These are phyloP conservation scores for Junonia oenone DNA, from an alignment of 2,888 invertebrate genomes.

Conservation along the genomic window DNA sequence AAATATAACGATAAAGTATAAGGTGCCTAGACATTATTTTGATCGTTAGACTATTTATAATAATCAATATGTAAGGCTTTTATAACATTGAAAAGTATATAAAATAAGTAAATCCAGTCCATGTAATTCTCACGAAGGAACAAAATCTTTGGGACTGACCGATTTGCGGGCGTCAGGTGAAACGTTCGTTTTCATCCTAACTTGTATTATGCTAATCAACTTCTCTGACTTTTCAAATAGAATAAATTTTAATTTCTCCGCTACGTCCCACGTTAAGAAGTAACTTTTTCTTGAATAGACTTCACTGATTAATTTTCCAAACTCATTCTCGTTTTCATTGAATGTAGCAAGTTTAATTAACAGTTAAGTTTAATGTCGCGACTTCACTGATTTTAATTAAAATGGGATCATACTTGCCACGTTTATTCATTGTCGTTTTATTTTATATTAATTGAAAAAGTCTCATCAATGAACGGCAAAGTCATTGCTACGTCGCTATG, in stretches of 20 bases:
- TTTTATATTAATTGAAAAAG: neutral
- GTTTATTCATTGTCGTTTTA: neutral
- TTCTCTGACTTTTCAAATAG: conserved; percentile 52
- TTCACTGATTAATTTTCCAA: conserved; percentile 65
- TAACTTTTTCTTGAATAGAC: conserved; percentile 52
- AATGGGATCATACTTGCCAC: conserved; percentile 34
- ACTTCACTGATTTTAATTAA: conserved; percentile 42
- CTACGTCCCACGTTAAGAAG: conserved; percentile 48
- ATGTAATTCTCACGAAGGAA: conserved; percentile 3
- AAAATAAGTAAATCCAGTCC: conserved; percentile 3
- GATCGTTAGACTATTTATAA: too few species aligned
- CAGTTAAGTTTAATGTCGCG: conserved; percentile 50
- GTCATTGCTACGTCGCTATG: neutral
- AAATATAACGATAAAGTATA: too few species aligned
- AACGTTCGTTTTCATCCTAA: conserved; percentile 51
- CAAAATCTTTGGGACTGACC: conserved; percentile 27
- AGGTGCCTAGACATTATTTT: too few species aligned
- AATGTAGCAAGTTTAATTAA: conserved; percentile 74
- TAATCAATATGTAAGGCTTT: too few species aligned
- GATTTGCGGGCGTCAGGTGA: conserved; percentile 40
- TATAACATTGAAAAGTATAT: neutral
- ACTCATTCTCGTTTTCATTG: conserved; percentile 65
- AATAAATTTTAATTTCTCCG: conserved; percentile 66
- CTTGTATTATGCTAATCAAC: conserved; percentile 68
- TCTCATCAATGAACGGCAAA: neutral